phyloP scores from a whole-genome alignment of 2,888 invertebrate species.

The Hemicrepidius hirtus region DNA sequence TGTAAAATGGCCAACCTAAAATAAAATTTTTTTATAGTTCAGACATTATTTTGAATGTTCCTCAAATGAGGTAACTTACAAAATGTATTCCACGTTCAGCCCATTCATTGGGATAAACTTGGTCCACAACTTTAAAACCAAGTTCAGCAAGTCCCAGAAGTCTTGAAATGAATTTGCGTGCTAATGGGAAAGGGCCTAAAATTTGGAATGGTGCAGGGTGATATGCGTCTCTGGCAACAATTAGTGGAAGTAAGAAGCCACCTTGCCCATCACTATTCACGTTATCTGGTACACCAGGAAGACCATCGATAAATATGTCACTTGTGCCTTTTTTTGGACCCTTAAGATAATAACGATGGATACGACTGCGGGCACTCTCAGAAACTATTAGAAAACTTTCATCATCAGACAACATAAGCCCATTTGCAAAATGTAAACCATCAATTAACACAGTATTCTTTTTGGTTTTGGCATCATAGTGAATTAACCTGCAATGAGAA shows the following conservation, averaged over 20 bases:
- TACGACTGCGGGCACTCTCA: constrained; percentile 80
- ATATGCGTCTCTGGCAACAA: constrained; percentile 74
- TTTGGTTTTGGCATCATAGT: constrained; percentile 86
- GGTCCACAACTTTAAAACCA: constrained; percentile 78
- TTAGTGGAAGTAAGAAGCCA: constrained; percentile 80
- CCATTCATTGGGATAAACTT: constrained; percentile 79
- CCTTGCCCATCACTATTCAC: constrained; percentile 74
- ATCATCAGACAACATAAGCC: constrained; percentile 86
- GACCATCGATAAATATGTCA: constrained; percentile 87
- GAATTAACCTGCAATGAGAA: constrained; percentile 79
- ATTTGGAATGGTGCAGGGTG: constrained; percentile 76
- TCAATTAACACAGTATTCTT: constrained; percentile 84
- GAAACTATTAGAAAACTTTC: constrained; percentile 87
- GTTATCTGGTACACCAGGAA: constrained; percentile 87
- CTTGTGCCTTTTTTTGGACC: constrained; percentile 87
- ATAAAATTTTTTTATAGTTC: background rate
- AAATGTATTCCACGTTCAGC: constrained; percentile 78
- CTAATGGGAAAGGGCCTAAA: constrained; percentile 77
- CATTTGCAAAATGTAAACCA: constrained; percentile 91
- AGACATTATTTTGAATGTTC: constrained; percentile 15
- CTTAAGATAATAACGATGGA: constrained; percentile 86
- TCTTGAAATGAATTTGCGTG: constrained; percentile 80
- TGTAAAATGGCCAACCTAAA: constrained; percentile 81
- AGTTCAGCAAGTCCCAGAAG: constrained; percentile 77
- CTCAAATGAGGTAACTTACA: constrained; percentile 70